phyloP scores from a whole-genome alignment of 2,113 vertebrate species.

The Ptychochromis oligacanthus region DNA sequence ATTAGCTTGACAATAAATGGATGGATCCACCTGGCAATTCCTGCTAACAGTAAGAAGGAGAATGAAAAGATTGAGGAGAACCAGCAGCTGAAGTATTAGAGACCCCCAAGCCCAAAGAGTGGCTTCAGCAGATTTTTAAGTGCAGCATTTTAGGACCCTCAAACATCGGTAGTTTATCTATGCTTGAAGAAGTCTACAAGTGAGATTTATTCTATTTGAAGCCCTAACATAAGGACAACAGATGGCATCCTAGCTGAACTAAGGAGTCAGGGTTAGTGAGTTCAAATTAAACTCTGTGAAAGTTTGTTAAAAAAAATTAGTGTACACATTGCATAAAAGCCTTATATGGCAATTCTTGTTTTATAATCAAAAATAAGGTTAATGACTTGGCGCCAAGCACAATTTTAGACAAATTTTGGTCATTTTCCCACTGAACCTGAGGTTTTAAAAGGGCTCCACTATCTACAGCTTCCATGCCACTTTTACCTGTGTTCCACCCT shows the following conservation, averaged over 20 bases:
- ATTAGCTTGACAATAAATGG: background rate
- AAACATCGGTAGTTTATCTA: background rate
- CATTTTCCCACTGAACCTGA: background rate
- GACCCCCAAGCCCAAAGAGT: background rate
- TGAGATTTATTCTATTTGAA: slow-evolving; percentile 15
- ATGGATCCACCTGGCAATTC: background rate
- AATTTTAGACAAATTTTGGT: background rate
- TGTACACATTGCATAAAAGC: background rate
- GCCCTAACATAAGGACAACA: background rate
- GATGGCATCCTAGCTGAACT: slow-evolving; percentile 14
- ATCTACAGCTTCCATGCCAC: background rate
- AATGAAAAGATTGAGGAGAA: background rate
- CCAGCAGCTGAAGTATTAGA: background rate
- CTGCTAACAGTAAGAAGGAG: background rate
- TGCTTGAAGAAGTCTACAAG: background rate
- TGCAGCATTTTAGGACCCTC: background rate
- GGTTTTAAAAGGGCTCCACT: slow-evolving; percentile 4
- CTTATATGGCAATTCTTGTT: background rate
- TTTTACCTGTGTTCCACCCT: background rate
- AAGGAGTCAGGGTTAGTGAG: background rate
- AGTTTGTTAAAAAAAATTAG: slow-evolving; percentile 11
- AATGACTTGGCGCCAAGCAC: background rate
- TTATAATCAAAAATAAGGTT: background rate
- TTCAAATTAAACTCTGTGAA: slow-evolving; percentile 18
- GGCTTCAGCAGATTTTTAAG: background rate